Base-by-base conservation (phyloP, 2,888 invertebrate species). In the Noctua comes region DNA sequence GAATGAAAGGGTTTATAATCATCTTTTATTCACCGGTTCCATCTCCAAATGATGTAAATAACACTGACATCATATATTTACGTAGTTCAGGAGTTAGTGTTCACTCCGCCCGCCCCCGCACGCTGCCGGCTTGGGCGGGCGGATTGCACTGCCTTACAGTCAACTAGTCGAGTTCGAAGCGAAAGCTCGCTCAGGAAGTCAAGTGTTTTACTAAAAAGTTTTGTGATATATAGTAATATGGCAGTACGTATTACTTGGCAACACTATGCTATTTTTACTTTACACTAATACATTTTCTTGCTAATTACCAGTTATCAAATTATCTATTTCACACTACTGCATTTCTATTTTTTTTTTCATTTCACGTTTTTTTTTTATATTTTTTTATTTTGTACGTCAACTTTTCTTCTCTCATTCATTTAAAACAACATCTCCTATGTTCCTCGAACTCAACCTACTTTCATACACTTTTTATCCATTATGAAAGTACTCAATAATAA, bases 81-180 rank as follows among this genome's bases (percentile, higher is more conserved):
- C 83, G 81, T 86, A 84, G 80, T 77, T 84, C 65, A 87, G 79
- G 84, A 89, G 86, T 76, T 80, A 80, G 86, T 82, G 80, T 75
- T 68, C 81, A 88, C 91, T 88, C 93, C 91, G 91, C 91, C 94
- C 94, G 94, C 95, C 94, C 94, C 93, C 95, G 93, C 88, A 66
- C 93, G 87, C 62, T 87, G 90, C 88, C 90, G 88, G 87, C 88
- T 90, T 95, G 93, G 96, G 96, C 96, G 96, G 96, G 95, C 95
- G 94, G 94, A 85, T 88, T 86, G 85, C 88, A 87, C 86, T 82
- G 77, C 86, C 64, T 80, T 83, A 91, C 96, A 96, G 96, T 97
- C 93, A 90, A 90, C 91, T 89, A 91, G 91, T 90, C 89, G 95
- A 93, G 91, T 93, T 89, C 93, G 93, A 79, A 85, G 91, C 88